Evolutionary conservation across 2,888 invertebrate genomes (phyloP), one percentile per base, ranked within the genome.

Genomic region (Cephus spinipes): DNA sequence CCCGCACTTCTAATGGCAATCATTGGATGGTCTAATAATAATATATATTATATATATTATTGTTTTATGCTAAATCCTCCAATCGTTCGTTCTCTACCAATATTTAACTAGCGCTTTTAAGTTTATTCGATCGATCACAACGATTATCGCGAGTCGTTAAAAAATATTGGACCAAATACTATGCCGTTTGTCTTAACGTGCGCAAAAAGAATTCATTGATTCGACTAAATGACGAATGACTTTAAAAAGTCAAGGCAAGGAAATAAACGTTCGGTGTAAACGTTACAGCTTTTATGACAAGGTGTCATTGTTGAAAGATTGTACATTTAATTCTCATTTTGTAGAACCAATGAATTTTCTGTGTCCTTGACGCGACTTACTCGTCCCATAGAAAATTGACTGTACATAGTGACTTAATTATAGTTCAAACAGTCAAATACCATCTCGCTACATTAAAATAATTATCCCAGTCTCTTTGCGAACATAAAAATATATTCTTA

Each of bases 401-500:
- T 78, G 73, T 78, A 76, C 73, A 78, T 78, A 75, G 76, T 78
- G 78, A 78, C 78, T 75, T 75, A 78, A 35, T 73, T 68, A 73
- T 68, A 75, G 35, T 78, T 32, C 34, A 73, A 35, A 73, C 73
- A 40, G 68, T 75, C 73, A 74, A 40, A 69, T 74, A 34, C 30
- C 30, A 34, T n/a, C 68, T 30, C 32, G 32, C 32, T 68, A 76
- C 55, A 73, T 76, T 68, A 79, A 83, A 84, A 82, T 84, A 83
- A 84, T 82, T 83, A 81, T 83, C 78, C 83, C 86, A 85, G 83
- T 87, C 85, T 86, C 83, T 83, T 86, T 75, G 82, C 80, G 82
- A 88, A 87, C 87, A 87, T 88, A 88, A 89, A 89, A 89, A 89
- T 90, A 89, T 85, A 88, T 86, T 84, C 83, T 83, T 87, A 83